Evolutionary conservation across 1,140 invertebrate species (phyloP).

Genomic region (Ditylenchus dipsaci): DNA sequence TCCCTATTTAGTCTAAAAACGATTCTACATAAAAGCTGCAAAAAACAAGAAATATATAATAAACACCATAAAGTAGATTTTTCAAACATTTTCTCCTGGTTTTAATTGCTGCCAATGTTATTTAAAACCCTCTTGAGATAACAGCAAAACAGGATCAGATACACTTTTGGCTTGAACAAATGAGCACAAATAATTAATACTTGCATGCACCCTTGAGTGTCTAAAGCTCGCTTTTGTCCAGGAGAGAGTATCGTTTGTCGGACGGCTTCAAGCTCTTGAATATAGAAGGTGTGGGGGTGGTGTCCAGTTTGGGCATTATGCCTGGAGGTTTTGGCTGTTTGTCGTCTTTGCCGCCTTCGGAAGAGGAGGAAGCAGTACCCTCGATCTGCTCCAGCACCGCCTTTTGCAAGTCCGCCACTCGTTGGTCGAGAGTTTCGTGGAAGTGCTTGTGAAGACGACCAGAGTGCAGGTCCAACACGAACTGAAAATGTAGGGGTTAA

Average conservation of each 20-base stretch:
- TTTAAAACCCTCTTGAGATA: too few species aligned
- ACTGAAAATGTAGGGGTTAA: conserved; percentile 39
- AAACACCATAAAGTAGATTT: too few species aligned
- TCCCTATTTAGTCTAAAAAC: too few species aligned
- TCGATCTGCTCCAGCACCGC: conserved; percentile 43
- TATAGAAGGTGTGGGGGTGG: conserved; percentile 55
- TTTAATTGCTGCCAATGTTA: too few species aligned
- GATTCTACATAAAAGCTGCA: too few species aligned
- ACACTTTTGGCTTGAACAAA: too few species aligned
- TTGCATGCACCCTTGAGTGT: not conserved
- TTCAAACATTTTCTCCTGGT: too few species aligned
- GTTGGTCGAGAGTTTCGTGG: conserved; percentile 56
- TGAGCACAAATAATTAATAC: too few species aligned
- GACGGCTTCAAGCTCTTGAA: conserved; percentile 58
- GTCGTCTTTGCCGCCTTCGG: not conserved
- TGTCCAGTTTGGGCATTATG: conserved; percentile 36
- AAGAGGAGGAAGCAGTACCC: not conserved
- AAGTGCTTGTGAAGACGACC: conserved; percentile 54
- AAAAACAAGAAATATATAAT: too few species aligned
- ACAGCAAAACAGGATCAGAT: too few species aligned
- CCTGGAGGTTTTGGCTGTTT: conserved; percentile 28
- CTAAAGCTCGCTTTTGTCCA: conserved; percentile 53
- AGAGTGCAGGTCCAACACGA: conserved; percentile 55
- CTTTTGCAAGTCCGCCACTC: conserved; percentile 53
- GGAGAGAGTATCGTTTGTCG: conserved; percentile 54